These are phyloP conservation scores for Prunella fulvescens DNA, from an alignment of 2,113 vertebrate genomes.

Conservation along the genomic window DNA sequence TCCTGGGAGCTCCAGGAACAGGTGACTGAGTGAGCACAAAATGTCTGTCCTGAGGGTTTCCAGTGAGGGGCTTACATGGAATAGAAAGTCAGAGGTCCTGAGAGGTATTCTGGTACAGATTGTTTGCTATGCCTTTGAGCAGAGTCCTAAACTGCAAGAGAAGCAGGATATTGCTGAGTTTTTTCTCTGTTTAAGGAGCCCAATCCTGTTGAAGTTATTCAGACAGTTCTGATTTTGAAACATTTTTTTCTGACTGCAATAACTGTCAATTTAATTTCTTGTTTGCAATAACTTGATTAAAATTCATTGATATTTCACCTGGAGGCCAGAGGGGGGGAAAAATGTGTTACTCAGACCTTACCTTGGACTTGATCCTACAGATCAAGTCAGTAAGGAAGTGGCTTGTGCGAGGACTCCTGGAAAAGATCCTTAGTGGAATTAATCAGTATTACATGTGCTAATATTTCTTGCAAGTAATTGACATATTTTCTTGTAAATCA, in stretches of 20 bases:
- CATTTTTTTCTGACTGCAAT: not conserved
- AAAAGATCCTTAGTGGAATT: not conserved
- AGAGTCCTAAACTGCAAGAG: not conserved
- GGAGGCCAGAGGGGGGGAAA: not conserved
- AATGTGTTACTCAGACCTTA: not conserved
- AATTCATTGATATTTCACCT: not conserved
- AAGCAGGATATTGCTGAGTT: not conserved
- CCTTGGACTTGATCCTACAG: not conserved
- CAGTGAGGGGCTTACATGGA: not conserved
- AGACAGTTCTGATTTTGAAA: not conserved
- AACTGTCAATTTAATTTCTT: not conserved
- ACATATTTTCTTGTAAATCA: not conserved
- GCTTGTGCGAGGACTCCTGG: not conserved
- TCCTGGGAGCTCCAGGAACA: not conserved
- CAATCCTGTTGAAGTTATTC: not conserved
- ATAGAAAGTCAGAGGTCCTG: conserved; percentile 20
- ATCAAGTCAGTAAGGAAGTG: not conserved
- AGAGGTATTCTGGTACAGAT: not conserved
- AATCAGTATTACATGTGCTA: not conserved
- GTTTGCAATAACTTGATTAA: not conserved
- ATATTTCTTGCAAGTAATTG: not conserved
- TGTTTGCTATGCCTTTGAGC: conserved; percentile 12
- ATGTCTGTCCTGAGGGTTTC: conserved; percentile 6
- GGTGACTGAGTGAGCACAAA: not conserved
- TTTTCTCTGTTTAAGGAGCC: not conserved